A percentile compares a stretch with the other conserved stretches of the same genome.
These are phyloP conservation scores for Amphimedon queenslandica DNA, from an alignment of 37 sponge, comb jelly and placozoan genomes.

Conservation along the genomic window DNA sequence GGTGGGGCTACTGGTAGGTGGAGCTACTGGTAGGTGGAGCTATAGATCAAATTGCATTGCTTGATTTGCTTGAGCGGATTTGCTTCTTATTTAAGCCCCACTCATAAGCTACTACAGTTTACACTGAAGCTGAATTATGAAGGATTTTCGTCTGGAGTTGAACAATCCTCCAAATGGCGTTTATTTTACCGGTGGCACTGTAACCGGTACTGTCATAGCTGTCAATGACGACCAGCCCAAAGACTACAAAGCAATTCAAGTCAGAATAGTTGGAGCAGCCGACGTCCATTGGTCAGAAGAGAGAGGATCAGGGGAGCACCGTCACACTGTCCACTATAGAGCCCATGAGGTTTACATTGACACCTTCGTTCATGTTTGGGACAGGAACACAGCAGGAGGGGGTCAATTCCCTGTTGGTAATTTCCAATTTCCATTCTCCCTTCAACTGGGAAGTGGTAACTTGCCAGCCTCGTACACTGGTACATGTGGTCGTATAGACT, in stretches of 20 bases:
- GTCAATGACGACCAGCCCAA: slow-evolving; percentile 12
- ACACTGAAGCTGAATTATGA: neutral
- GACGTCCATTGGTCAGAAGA: slow-evolving; percentile 69
- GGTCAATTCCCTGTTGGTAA: slow-evolving; percentile 27
- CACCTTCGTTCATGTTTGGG: slow-evolving; percentile 21
- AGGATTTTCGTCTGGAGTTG: neutral
- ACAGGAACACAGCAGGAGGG: slow-evolving; percentile 5
- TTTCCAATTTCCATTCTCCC: slow-evolving; percentile 31
- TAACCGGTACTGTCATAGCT: slow-evolving; percentile 33
- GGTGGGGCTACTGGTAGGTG: too few species aligned
- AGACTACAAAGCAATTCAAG: slow-evolving; percentile 25
- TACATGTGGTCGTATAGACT: slow-evolving; percentile 41
- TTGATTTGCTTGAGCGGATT: too few species aligned
- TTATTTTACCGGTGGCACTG: slow-evolving; percentile 13
- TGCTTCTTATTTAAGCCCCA: too few species aligned
- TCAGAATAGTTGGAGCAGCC: slow-evolving; percentile 37
- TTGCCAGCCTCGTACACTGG: slow-evolving; percentile 26
- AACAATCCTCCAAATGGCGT: neutral
- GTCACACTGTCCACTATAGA: slow-evolving; percentile 23
- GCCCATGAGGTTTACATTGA: slow-evolving; percentile 24
- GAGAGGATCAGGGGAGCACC: neutral
- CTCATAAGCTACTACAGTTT: neutral
- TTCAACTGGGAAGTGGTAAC: neutral
- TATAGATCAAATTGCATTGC: too few species aligned
- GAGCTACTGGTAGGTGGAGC: too few species aligned